Base-by-base conservation (phyloP, 2,113 vertebrate genomes). In the Lota lota region DNA sequence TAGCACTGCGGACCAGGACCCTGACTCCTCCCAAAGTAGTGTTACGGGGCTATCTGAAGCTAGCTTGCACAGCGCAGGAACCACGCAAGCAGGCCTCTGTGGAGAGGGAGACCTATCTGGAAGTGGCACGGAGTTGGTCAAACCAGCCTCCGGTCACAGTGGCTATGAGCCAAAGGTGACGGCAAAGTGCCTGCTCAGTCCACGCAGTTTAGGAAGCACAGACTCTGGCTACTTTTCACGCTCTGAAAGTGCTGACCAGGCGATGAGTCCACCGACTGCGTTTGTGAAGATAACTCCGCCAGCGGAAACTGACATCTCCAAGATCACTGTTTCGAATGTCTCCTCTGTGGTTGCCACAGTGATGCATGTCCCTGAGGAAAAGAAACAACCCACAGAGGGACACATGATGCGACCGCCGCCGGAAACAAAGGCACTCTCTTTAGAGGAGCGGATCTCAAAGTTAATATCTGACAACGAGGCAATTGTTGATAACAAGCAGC, bases 221-320 rank as follows among this genome's bases (percentile, higher is more conserved):
- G 97, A 99, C 76, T 99, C 97, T 0, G 97, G 97, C 22, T 99
- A 99, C 82, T 99, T 99, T 72, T 99, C 97, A 28, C 94, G 97
- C 40, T 99, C 97, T 1, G 97, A 99, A 86, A 99, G 97, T 84
- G 94, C 96, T 0, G 97, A 99, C 80, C 97, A 99, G 82, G 94
- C 95, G 0, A 95, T 94, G 92, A 97, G 95, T 74, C 95, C 97
- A 4, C 93, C 95, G 1, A 94, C 94, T 74, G 94, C 96, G 18
- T 96, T 96, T 53, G 84, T 94, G 57, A 97, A 95, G 81, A 92
- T 93, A 15, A 80, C 94, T 14, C 85, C 95, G 7, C 78, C 91
- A 21, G 82, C 80, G 19, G 97, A 98, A 62, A 91, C 91, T 66
- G 95, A 98, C 59, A 8, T 88, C 20, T 86, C 16, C 64, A 97